Evolutionary conservation across 53 echinoderm and acorn worm genomes (phyloP).

Genomic region (Apostichopus leukothele): DNA sequence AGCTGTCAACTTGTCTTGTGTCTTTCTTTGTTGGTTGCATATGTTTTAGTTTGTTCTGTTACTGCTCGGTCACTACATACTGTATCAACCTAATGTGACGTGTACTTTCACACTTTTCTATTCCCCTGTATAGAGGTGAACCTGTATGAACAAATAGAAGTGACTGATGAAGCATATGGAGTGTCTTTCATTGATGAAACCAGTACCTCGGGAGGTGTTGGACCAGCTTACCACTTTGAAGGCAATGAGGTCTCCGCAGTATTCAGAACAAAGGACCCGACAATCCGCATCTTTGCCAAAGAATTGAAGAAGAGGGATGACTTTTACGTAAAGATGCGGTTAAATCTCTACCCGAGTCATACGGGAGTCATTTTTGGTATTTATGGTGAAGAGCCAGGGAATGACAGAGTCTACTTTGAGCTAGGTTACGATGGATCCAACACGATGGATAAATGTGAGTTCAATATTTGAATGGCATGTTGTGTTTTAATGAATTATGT

Average conservation of each 20-base stretch:
- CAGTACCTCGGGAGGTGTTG: slow-evolving; percentile 28
- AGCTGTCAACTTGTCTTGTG: too few species aligned
- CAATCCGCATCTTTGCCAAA: slow-evolving; percentile 1
- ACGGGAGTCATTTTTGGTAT: slow-evolving; percentile 43
- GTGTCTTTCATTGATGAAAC: slow-evolving; percentile 27
- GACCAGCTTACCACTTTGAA: slow-evolving; percentile 43
- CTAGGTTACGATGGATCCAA: slow-evolving; percentile 32
- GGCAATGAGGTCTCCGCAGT: slow-evolving; percentile 1
- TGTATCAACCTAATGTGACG: too few species aligned
- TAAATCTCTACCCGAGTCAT: slow-evolving; percentile 7
- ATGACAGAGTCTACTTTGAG: slow-evolving; percentile 36
- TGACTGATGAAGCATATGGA: not conserved
- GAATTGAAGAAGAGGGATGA: slow-evolving; percentile 44
- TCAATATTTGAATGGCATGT: too few species aligned
- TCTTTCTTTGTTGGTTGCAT: too few species aligned
- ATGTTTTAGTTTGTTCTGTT: too few species aligned
- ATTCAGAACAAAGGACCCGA: not conserved
- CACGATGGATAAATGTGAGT: slow-evolving; percentile 18
- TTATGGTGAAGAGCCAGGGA: not conserved
- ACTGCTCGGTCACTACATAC: too few species aligned
- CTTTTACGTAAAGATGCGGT: slow-evolving; percentile 34
- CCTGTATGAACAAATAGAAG: not conserved
- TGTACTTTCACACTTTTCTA: not conserved
- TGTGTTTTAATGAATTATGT: too few species aligned
- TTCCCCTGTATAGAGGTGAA: slow-evolving; percentile 2